Evolutionary conservation across 1,140 invertebrate species (phyloP).

Genomic region (Onthophagus taurus): DNA sequence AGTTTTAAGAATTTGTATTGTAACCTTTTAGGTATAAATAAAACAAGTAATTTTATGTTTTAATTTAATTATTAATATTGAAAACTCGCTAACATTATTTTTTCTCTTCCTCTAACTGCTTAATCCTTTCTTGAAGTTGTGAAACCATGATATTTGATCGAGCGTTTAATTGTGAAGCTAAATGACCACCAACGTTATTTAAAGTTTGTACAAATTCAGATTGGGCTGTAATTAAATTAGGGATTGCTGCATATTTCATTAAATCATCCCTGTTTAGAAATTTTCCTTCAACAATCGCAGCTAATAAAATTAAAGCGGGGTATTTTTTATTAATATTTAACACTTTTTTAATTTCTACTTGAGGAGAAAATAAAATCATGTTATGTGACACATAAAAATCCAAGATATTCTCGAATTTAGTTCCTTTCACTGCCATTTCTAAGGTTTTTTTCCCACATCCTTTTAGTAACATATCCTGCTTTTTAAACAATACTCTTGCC

Average conservation of each 20-base stretch:
- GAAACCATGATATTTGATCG: conserved; percentile 56
- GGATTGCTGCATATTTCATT: conserved; percentile 50
- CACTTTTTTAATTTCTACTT: conserved; percentile 45
- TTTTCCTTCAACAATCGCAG: conserved; percentile 54
- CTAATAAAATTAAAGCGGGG: conserved; percentile 52
- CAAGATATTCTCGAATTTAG: conserved; percentile 49
- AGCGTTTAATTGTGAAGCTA: conserved; percentile 55
- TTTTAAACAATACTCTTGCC: conserved; percentile 47
- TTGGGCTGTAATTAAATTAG: conserved; percentile 48
- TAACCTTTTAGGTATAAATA: no score
- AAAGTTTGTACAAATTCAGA: conserved; percentile 54
- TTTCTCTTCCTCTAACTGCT: conserved; percentile 27
- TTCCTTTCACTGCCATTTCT: conserved; percentile 47
- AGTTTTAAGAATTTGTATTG: no score
- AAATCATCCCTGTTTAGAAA: conserved; percentile 58
- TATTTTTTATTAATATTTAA: conserved; percentile 50
- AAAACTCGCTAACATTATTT: no score
- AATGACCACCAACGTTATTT: conserved; percentile 47
- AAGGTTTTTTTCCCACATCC: conserved; percentile 50
- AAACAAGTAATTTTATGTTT: no score
- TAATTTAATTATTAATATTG: no score
- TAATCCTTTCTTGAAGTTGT: conserved; percentile 34
- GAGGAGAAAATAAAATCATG: conserved; percentile 53
- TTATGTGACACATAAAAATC: conserved; percentile 47
- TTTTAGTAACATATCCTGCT: conserved; percentile 56